Percentiles rank a stretch among this genome's conserved stretches.
Conservation (phyloP, 2,797 vertebrate genomes). For the Liparis tanakae region DNA sequence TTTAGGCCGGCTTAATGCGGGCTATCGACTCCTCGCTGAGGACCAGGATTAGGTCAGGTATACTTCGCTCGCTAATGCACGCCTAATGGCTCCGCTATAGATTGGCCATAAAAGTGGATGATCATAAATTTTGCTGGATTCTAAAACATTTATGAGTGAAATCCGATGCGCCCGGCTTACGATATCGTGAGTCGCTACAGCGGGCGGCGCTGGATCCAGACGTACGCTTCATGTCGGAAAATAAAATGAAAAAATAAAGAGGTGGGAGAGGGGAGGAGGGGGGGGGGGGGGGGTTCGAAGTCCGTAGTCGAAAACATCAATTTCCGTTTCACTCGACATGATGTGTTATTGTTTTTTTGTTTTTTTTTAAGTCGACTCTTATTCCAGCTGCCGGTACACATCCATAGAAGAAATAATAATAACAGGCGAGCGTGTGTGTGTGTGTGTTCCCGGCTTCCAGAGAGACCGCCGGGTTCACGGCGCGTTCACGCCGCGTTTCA, state of each 20-base stretch:
- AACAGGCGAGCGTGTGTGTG: constrained; percentile 3
- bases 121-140: constrained; percentile 78
- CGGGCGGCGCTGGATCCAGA: constrained; percentile 16
- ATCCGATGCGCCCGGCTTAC: constrained; percentile 64
- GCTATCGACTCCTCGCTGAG: constrained; percentile 78
- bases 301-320: constrained; percentile 46
- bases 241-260: background rate
- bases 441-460: constrained; percentile 43
- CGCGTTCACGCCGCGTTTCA: too few species aligned
- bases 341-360: constrained; percentile 54
- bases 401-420: constrained; percentile 47
- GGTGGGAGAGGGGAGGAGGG: too few species aligned
- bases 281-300: constrained; percentile 51
- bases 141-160: constrained; percentile 82
- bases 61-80: constrained; percentile 79
- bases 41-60: constrained; percentile 78
- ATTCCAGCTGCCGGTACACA: constrained; percentile 30
- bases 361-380: constrained; percentile 45
- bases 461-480: constrained; percentile 50
- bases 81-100: constrained; percentile 81
- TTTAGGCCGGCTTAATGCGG: constrained; percentile 78
- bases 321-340: constrained; percentile 30
- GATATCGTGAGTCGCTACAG: constrained; percentile 54
- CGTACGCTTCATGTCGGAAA: constrained; percentile 41
- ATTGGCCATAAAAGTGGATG: constrained; percentile 77